phyloP scores from a whole-genome alignment of 2,797 vertebrate genomes.

The Ptychadena robeensis region DNA sequence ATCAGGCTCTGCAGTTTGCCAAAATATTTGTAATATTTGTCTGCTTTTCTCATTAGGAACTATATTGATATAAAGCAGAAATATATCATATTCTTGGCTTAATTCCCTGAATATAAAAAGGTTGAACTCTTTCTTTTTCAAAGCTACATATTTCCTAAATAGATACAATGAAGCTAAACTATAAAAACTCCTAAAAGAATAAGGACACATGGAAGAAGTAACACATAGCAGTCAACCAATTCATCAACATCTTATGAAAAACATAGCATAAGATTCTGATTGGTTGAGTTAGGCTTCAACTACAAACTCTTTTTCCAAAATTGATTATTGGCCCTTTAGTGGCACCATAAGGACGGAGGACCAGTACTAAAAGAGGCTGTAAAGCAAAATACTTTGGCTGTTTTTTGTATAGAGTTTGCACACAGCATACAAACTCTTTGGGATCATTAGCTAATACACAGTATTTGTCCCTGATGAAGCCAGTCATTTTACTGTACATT shows the following conservation, averaged over 20 bases:
- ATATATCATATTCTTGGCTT: constrained; percentile 9
- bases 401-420: too few relatives aligned
- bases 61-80: constrained; percentile 26
- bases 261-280: too few relatives aligned
- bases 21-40: constrained; percentile 8
- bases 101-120: background rate
- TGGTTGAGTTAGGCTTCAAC: too few relatives aligned
- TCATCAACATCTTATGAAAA: background rate
- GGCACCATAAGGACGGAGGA: too few relatives aligned
- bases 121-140: background rate
- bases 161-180: background rate
- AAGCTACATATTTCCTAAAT: background rate
- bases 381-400: too few relatives aligned
- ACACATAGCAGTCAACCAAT: too few relatives aligned
- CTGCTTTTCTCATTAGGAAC: constrained; percentile 22
- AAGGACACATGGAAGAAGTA: too few relatives aligned
- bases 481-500: too few relatives aligned
- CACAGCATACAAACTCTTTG: too few relatives aligned
- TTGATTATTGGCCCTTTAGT: background rate
- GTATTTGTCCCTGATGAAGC: background rate
- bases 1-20: background rate
- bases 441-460: background rate
- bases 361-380: too few relatives aligned
- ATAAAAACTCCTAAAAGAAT: too few relatives aligned
- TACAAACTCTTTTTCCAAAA: too few relatives aligned